Evolutionary conservation across 2,113 vertebrate genomes (phyloP), one percentile per base, ranked within the genome.

Genomic region (Neopipo cinnamomea): DNA sequence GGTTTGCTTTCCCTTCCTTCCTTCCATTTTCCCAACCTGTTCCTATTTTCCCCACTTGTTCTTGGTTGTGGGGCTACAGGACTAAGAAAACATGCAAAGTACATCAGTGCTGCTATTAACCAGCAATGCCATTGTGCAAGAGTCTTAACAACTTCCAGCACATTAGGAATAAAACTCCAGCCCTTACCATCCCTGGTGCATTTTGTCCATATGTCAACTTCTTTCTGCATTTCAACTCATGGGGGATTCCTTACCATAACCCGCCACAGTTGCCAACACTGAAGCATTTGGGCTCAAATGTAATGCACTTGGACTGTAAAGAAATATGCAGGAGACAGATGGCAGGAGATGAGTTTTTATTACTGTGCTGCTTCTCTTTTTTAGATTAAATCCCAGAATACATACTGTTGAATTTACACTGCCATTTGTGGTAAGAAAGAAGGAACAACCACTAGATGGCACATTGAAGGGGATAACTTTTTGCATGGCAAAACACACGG

Each of bases 301-400:
- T 89, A 81, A 91, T 58, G 75, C 49, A 78, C 56, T 95, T 87
- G 68, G 65, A 76, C 89, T 86, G 72, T 91, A 95, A 96, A 94
- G 93, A 93, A 92, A 93, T 86, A 95, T 91, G 70, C 76, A 80
- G 41, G 52, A 90, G 85, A 92, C 91, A 97, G 95, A 96, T 96
- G 94, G 95, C 28, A 88, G 42, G 61, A 91, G 86, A 95, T 90
- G 72, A 95, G 84, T 93, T 84, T 96, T 96, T 96, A 96, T 94
- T 95, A 72, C 86, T 92, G 50, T 92, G 42, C 33, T 59, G 35
- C 55, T 91, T 85, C 30, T 89, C 71, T 59, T 90, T 65, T 96
- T 85, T 67, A 92, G 74, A 85, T 68, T 79, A 96, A 92, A 93
- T 96, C 92, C 72, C 75, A 95, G 78, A 91, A 91, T 91, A 71